A percentile compares a stretch with the other conserved stretches of the same genome.
phyloP scores from a whole-genome alignment of 2,888 invertebrate species.

The Kuschelorhynchus macadamiae region DNA sequence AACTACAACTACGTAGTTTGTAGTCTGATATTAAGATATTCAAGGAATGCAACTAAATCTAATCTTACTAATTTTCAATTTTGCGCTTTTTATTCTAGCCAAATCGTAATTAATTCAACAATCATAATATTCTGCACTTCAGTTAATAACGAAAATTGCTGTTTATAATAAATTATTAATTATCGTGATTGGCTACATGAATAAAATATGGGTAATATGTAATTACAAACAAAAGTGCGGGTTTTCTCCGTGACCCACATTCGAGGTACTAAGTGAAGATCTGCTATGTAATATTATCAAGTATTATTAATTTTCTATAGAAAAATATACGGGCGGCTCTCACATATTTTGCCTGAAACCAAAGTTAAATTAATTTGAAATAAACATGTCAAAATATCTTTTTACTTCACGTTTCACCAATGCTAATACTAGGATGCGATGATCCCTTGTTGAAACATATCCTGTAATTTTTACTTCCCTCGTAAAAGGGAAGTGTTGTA shows the following conservation, averaged over 20 bases:
- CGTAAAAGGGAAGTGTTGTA: too few species aligned
- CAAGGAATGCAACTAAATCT: too few species aligned
- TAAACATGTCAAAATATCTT: too few species aligned
- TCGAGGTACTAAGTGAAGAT: constrained; percentile 7
- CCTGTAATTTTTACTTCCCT: too few species aligned
- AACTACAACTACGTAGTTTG: too few species aligned
- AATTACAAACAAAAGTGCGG: constrained; percentile 39
- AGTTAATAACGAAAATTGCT: constrained; percentile 23
- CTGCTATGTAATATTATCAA: neutral
- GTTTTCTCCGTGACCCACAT: constrained; percentile 49
- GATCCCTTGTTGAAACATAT: too few species aligned
- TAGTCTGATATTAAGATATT: too few species aligned
- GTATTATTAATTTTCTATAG: constrained; percentile 1
- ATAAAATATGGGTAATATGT: constrained; percentile 36
- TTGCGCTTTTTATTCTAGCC: neutral
- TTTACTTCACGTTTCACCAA: too few species aligned
- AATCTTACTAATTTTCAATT: neutral
- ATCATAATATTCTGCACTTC: constrained; percentile 12
- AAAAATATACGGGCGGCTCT: too few species aligned
- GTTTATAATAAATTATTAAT: constrained; percentile 41
- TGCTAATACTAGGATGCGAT: too few species aligned
- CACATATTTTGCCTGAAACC: too few species aligned
- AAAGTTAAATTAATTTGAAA: too few species aligned
- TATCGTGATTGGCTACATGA: constrained; percentile 37
- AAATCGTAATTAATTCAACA: neutral